Conservation (phyloP, 30 jellyfish, hydroid and myxozoan species). For the Catostylus mosaicus region DNA sequence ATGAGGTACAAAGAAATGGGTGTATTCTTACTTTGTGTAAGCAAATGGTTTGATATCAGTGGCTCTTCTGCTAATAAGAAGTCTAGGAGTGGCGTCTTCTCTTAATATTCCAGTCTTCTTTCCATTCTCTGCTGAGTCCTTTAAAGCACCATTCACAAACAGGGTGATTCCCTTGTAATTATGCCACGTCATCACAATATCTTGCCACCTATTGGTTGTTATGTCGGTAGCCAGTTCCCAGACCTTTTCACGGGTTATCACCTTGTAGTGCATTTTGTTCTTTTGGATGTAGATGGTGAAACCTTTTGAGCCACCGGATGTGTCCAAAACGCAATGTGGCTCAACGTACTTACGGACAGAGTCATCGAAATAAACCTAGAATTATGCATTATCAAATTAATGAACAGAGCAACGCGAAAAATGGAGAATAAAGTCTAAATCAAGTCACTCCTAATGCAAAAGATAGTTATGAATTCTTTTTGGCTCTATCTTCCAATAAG, state of each 20-base stretch:
- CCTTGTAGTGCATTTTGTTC: conserved; percentile 89
- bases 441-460: too few species aligned
- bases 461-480: too few species aligned
- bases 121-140: conserved; percentile 84
- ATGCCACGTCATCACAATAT: conserved; percentile 97
- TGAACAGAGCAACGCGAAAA: too few species aligned
- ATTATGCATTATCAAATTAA: too few species aligned
- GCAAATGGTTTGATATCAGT: conserved; percentile 88
- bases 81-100: conserved; percentile 79
- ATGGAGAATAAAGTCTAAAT: too few species aligned
- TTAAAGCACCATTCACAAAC: conserved; percentile 94
- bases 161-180: conserved; percentile 81
- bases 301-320: conserved; percentile 96
- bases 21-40: conserved; percentile 68
- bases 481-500: too few species aligned
- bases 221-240: conserved; percentile 93
- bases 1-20: too few species aligned
- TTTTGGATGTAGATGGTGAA: conserved; percentile 82
- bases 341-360: conserved; percentile 57
- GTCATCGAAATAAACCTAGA: conserved; percentile 80
- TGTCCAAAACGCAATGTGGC: conserved; percentile 89
- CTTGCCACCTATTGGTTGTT: conserved; percentile 93
- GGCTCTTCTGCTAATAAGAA: conserved; percentile 79
- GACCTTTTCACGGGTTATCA: conserved; percentile 66
- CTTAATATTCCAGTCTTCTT: conserved; percentile 54